Evolutionary conservation across 2,888 invertebrate species (phyloP), one percentile per base, ranked within the genome.

Genomic region (Calliopum simillimum): DNA sequence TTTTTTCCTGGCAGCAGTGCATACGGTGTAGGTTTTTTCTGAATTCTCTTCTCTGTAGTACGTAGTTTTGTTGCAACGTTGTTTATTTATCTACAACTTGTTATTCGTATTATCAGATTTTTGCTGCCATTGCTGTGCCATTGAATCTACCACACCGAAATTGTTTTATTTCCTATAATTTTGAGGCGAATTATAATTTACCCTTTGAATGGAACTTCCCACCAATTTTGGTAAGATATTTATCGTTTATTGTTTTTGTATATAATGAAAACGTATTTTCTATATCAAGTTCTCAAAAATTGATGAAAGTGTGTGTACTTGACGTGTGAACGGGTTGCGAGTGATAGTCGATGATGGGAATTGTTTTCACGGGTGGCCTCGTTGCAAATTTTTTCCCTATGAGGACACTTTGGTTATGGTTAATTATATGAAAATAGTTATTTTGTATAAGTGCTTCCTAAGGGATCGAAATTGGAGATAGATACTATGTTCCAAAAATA

Each of bases 141-240:
- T 82, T 93, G 13, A 91, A 91, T 77, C 87, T 91, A 6, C 91
- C 91, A 0, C 89, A 90, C 74, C 90, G 90, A 74, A 91, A 91
- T 78, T 89, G 92, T n/a, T 92, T 92, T 77, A 86, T 93, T 16
- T 91, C 93, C 0, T 92, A 91, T 82, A 93, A 93, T 85, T 91
- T 93, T 78, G 93, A 93, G 79, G 89, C 91, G 0, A 90, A 90
- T 79, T 93, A 92, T 84, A 84, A 83, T 71, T 84, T 90, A 2
- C 89, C 92, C 4, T 86, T 82, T 21, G 91, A 91, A 64, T 82
- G 79, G 78, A 76, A 77, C 53, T 68, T 76, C 11, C 79, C 80
- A 49, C 77, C 79, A 33, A 44, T 78, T 66, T 78, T 75, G 75
- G 80, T 80, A 74, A 80, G 80, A 43, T 33, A 33, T 46, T 56